Evolutionary conservation across 1,140 invertebrate genomes (phyloP), one percentile per base, ranked within the genome.

Genomic region (Latrodectus geometricus): DNA sequence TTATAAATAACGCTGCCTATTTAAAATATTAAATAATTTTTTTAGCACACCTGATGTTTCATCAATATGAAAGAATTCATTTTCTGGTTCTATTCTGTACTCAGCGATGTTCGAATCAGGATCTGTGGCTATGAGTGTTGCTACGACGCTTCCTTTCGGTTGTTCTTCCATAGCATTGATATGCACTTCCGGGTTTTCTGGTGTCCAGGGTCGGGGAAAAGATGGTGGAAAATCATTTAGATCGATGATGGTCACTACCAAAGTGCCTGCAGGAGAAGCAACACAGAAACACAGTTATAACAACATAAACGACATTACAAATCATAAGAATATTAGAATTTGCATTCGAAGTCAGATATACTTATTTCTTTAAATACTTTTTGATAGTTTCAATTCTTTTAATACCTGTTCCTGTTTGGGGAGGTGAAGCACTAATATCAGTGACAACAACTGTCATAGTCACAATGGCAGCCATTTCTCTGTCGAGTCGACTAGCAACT

Each of bases 221-320:
- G 91, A 91, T 12, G 94, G 94, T 5, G 93, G 91, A 86, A 93
- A 92, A 88, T 94, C 93, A 90, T 95, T 95, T 20, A 94, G 94
- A 90, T 97, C 96, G 54, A 97, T 94, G 69, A 98, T 95, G 4
- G 94, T 96, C 48, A 98, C 94, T 82, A 97, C 95, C 8, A 98
- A 91, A 77, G 94, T 94, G 49, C 96, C 96, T 94, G 90, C 50
- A 89, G 23, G 11, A 9, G n/a, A 15, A 69, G 4, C 17, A 66
- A 61, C 68, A 68, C n/a, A 69, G n/a, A 21, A 21, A 21, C 12
- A 4, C 23, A 35, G 35, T 35, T 35, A 35, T 3, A 35, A 35
- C 35, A 5, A 35, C 35, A 35, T 35, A 35, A 35, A 35, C 5
- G 5, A 35, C 35, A 35, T n/a, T n/a, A n/a, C n/a, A n/a, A n/a